Conservation (phyloP, 2,888 invertebrate genomes). For the Lacanobia oleracea region DNA sequence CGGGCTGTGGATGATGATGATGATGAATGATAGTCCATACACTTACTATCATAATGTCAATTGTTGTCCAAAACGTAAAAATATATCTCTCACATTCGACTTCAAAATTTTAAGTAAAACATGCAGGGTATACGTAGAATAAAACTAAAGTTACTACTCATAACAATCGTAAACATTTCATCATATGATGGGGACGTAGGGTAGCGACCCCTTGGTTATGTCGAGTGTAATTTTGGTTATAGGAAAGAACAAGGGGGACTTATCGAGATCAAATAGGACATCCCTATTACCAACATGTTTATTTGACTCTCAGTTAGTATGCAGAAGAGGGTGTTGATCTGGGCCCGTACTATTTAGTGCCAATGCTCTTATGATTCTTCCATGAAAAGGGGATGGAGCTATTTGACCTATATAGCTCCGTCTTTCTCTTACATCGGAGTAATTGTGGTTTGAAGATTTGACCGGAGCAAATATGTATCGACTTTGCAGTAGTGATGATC, state of each 20-base stretch:
- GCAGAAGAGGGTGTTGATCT: not conserved
- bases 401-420: too few relatives aligned
- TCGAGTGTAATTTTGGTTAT: conserved; percentile 19
- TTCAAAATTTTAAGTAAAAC: conserved; percentile 15
- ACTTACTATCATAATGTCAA: not conserved
- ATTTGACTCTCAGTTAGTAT: not conserved
- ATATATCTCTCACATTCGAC: not conserved
- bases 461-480: too few relatives aligned
- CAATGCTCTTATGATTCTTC: too few relatives aligned
- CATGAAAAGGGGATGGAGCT: too few relatives aligned
- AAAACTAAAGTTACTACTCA: conserved; percentile 37
- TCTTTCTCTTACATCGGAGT: too few relatives aligned
- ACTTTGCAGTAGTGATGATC: too few relatives aligned
- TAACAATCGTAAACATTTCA: conserved; percentile 53
- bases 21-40: too few relatives aligned
- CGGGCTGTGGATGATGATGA: too few relatives aligned
- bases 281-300: conserved; percentile 14
- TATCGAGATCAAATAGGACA: conserved; percentile 22
- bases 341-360: too few relatives aligned
- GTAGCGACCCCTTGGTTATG: conserved; percentile 39
- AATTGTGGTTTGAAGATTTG: too few relatives aligned
- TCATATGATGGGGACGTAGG: conserved; percentile 37
- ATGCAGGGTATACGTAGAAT: conserved; percentile 26
- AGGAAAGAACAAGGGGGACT: conserved; percentile 3
- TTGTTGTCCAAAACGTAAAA: too few relatives aligned